A percentile compares a stretch with the other conserved stretches of the same genome.
phyloP scores from a whole-genome alignment of 2,888 invertebrate species.

The Coenonympha arcania region DNA sequence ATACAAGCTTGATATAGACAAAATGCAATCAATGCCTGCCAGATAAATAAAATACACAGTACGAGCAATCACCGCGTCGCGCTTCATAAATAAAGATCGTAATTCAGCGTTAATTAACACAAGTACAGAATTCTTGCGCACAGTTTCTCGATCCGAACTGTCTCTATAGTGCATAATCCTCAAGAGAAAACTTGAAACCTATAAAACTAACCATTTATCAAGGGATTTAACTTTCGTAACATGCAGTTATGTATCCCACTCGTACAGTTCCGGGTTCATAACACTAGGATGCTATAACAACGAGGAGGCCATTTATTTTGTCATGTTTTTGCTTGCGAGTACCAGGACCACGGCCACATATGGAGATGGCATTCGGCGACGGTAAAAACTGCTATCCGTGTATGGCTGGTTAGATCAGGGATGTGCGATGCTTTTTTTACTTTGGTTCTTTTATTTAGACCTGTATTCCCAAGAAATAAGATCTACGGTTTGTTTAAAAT shows the following conservation, averaged over 20 bases:
- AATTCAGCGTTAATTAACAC: slow-evolving; percentile 12
- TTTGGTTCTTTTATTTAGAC: slow-evolving; percentile 10
- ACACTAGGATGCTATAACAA: slow-evolving; percentile 10
- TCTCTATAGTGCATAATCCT: slow-evolving; percentile 8
- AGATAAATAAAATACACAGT: not conserved
- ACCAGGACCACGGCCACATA: slow-evolving; percentile 31
- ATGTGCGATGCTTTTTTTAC: slow-evolving; percentile 4
- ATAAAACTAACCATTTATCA: not conserved
- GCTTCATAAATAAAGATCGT: slow-evolving; percentile 9
- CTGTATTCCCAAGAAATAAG: slow-evolving; percentile 6
- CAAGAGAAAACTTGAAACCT: slow-evolving; percentile 1
- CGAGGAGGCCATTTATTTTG: slow-evolving; percentile 24
- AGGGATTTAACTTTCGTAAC: slow-evolving; percentile 2
- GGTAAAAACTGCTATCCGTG: slow-evolving; percentile 26
- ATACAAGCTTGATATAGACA: not conserved
- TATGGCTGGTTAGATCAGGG: slow-evolving; percentile 4
- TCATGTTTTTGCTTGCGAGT: slow-evolving; percentile 30
- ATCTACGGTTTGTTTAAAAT: not conserved
- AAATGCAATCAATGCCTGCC: not conserved
- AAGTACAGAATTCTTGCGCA: slow-evolving; percentile 7
- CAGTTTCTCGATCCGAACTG: slow-evolving; percentile 1
- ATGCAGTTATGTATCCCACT: not conserved
- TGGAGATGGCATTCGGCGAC: slow-evolving; percentile 29
- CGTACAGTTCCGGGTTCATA: slow-evolving; percentile 22
- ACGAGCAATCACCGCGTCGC: not conserved